phyloP scores from a whole-genome alignment of 2,797 vertebrate species.

The Characodon lateralis region DNA sequence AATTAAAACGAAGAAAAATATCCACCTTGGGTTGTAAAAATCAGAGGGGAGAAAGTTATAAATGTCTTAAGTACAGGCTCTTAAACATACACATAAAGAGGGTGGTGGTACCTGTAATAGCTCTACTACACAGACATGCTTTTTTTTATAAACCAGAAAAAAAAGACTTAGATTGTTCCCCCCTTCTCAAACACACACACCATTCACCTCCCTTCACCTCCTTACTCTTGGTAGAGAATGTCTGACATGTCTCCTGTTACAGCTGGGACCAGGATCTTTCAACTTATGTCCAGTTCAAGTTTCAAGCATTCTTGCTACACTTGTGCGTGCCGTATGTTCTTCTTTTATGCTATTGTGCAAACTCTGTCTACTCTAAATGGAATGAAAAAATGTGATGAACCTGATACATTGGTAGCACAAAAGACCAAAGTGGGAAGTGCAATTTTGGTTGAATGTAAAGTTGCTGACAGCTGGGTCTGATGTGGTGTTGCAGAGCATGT shows the following conservation, averaged over 20 bases:
- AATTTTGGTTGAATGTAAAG: slow-evolving; percentile 61
- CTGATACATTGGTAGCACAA: slow-evolving; percentile 40
- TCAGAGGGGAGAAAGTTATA: slow-evolving; percentile 30
- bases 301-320: slow-evolving; percentile 65
- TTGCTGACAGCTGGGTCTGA: slow-evolving; percentile 54
- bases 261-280: slow-evolving; percentile 62
- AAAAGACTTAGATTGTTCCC: slow-evolving; percentile 6
- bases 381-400: slow-evolving; percentile 48
- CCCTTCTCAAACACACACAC: not conserved
- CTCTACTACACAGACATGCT: slow-evolving; percentile 64
- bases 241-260: slow-evolving; percentile 76
- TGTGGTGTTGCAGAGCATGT: slow-evolving; percentile 38
- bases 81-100: slow-evolving; percentile 55
- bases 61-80: slow-evolving; percentile 31
- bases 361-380: slow-evolving; percentile 29
- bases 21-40: slow-evolving; percentile 30
- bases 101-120: slow-evolving; percentile 44
- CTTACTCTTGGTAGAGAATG: slow-evolving; percentile 62
- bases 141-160: slow-evolving; percentile 61
- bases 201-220: slow-evolving; percentile 38
- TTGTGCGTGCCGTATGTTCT: slow-evolving; percentile 56
- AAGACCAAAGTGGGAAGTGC: slow-evolving; percentile 42
- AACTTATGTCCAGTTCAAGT: slow-evolving; percentile 71
- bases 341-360: slow-evolving; percentile 36
- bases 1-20: slow-evolving; percentile 25